Percentiles rank a stretch among this genome's conserved stretches.
Evolutionary conservation across 1,140 invertebrate genomes (phyloP).

Genomic region (Phortica variegata): DNA sequence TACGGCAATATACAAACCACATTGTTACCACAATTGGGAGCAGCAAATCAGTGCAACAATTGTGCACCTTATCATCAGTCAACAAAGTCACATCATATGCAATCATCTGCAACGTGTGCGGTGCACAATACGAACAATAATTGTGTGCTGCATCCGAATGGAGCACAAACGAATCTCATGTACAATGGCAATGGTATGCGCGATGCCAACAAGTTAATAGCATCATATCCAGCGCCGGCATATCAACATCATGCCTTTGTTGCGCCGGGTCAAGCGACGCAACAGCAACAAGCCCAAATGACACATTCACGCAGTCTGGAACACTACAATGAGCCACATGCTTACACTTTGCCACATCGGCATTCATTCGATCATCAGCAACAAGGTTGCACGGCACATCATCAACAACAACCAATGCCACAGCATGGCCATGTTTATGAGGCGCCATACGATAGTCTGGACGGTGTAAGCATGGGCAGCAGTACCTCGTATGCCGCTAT

Average conservation of each 20-base stretch:
- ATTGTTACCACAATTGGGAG: neutral
- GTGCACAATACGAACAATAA: constrained; percentile 9
- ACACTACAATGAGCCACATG: constrained; percentile 50
- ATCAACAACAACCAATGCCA: constrained; percentile 13
- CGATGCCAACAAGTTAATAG: constrained; percentile 23
- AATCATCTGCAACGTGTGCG: constrained; percentile 17
- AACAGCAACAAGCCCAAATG: constrained; percentile 21
- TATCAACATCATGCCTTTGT: constrained; percentile 17
- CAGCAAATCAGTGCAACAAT: constrained; percentile 11
- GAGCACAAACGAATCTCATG: constrained; percentile 27
- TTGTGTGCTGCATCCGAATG: constrained; percentile 8
- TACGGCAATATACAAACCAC: constrained; percentile 36
- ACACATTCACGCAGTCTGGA: constrained; percentile 54
- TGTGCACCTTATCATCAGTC: constrained; percentile 6
- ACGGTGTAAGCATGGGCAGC: constrained; percentile 44
- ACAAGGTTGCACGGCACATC: constrained; percentile 29
- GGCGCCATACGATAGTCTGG: constrained; percentile 44
- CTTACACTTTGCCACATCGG: constrained; percentile 38
- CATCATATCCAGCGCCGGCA: constrained; percentile 22
- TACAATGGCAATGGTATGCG: constrained; percentile 13
- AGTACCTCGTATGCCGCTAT: constrained; percentile 48
- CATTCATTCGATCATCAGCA: constrained; percentile 55
- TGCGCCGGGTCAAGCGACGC: constrained; percentile 9
- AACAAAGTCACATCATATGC: neutral
- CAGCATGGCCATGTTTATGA: constrained; percentile 37